A percentile compares a stretch with the other conserved stretches of the same genome.
Evolutionary conservation across 2,888 invertebrate genomes (phyloP).

Genomic region (Gymnocheta viridis): DNA sequence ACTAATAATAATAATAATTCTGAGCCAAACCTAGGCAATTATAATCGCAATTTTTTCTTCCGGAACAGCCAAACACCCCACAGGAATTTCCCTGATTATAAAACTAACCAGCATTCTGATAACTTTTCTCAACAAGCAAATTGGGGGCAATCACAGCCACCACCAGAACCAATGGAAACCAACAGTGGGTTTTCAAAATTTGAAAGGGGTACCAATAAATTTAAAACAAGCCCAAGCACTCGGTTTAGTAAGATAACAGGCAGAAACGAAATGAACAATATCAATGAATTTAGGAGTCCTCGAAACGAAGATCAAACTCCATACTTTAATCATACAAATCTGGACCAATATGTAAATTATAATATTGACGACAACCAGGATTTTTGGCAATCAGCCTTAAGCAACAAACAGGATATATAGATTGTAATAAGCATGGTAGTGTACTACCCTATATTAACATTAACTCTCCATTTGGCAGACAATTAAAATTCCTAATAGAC

Average conservation of each 20-base stretch:
- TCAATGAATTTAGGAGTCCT: conserved; percentile 28
- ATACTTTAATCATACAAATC: neutral
- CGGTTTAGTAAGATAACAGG: neutral
- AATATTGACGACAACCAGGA: conserved; percentile 12
- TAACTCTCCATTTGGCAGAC: too few relatives aligned
- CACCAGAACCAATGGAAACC: conserved; percentile 39
- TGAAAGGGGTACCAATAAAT: neutral
- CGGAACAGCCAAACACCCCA: too few relatives aligned
- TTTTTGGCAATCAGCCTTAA: neutral
- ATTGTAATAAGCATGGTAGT: too few relatives aligned
- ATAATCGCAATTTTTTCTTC: too few relatives aligned
- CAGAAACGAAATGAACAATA: conserved; percentile 9
- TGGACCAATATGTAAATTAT: neutral
- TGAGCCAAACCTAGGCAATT: too few relatives aligned
- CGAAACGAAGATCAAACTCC: neutral
- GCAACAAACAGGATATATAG: too few relatives aligned
- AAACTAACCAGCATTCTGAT: too few relatives aligned
- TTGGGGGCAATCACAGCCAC: conserved; percentile 18
- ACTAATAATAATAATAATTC: conserved; percentile 6
- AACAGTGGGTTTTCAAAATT: conserved; percentile 24
- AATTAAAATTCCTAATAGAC: too few relatives aligned
- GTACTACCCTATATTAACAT: too few relatives aligned
- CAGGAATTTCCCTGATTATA: too few relatives aligned
- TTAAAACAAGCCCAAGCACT: conserved; percentile 22
- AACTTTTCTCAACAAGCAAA: neutral